Conservation (phyloP, 92 coral and sea anemone species). For the Palythoa heliodiscus region DNA sequence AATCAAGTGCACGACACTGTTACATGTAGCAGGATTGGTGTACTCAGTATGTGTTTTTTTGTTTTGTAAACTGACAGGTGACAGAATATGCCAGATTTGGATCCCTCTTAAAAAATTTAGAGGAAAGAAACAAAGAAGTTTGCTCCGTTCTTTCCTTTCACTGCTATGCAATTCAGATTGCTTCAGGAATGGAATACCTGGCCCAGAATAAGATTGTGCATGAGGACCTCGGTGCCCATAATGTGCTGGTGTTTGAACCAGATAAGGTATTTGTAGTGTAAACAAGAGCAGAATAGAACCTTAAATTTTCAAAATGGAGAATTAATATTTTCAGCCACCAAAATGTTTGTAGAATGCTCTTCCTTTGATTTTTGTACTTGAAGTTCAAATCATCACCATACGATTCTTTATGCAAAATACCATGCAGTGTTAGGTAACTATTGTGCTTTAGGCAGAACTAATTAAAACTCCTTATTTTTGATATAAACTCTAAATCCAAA, state of each 20-base stretch:
- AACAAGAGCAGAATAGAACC: neutral
- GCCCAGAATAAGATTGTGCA: slow-evolving; percentile 2
- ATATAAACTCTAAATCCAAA: no score
- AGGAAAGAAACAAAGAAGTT: neutral
- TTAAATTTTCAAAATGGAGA: no score
- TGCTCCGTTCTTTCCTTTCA: slow-evolving; percentile 22
- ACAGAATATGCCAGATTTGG: slow-evolving; percentile 36
- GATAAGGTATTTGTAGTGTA: neutral
- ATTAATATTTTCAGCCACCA: no score
- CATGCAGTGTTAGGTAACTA: no score
- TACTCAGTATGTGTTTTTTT: neutral
- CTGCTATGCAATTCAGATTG: slow-evolving; percentile 36
- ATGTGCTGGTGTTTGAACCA: slow-evolving; percentile 17
- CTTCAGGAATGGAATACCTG: slow-evolving; percentile 33
- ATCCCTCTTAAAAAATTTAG: neutral
- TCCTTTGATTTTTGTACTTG: no score
- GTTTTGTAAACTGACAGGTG: slow-evolving; percentile 20
- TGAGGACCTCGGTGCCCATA: slow-evolving; percentile 15
- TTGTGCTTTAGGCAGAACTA: no score
- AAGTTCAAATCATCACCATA: no score
- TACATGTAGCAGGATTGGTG: no score
- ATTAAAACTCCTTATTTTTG: no score
- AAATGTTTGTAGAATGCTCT: no score
- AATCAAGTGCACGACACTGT: no score
- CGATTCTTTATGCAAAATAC: no score